A percentile compares a stretch with the other conserved stretches of the same genome.
Conservation (phyloP, 2,888 invertebrate species). For the Polydesmus complanatus region DNA sequence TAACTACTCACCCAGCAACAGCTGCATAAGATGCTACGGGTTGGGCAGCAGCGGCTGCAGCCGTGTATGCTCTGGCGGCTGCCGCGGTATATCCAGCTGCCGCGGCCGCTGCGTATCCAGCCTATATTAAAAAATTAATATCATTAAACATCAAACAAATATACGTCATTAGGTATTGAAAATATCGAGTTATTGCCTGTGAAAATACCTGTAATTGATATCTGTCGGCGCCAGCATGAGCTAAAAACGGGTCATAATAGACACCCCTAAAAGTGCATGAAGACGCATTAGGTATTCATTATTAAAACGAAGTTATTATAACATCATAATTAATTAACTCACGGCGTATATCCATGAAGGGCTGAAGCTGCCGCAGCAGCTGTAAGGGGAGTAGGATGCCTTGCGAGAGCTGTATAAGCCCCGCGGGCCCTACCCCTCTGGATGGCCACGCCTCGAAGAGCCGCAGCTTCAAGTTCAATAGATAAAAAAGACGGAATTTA, state of each 20-base stretch:
- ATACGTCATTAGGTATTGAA: neutral
- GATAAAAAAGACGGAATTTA: conserved; percentile 17
- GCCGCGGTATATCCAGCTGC: conserved; percentile 27
- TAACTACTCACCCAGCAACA: conserved; percentile 23
- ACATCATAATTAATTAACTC: no score
- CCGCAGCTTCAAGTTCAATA: conserved; percentile 44
- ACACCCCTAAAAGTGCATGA: conserved; percentile 48
- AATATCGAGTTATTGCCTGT: neutral
- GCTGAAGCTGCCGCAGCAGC: conserved; percentile 53
- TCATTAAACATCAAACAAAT: neutral
- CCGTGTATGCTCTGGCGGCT: conserved; percentile 27
- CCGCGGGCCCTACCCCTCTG: conserved; percentile 56
- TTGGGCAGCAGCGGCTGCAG: conserved; percentile 28
- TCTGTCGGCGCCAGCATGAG: conserved; percentile 66
- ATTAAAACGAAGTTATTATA: neutral
- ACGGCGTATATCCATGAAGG: conserved; percentile 76
- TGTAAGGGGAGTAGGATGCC: conserved; percentile 50
- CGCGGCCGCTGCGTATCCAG: conserved; percentile 24
- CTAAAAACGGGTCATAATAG: conserved; percentile 92
- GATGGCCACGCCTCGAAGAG: conserved; percentile 68
- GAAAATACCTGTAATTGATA: conserved; percentile 75
- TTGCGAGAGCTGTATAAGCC: conserved; percentile 50
- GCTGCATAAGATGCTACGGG: conserved; percentile 25
- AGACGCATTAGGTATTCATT: neutral
- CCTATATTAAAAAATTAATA: conserved; percentile 17